A percentile compares a stretch with the other conserved stretches of the same genome.
These are phyloP conservation scores for Spinus pinus DNA, from an alignment of 2,797 vertebrate species.

Conservation along the genomic window DNA sequence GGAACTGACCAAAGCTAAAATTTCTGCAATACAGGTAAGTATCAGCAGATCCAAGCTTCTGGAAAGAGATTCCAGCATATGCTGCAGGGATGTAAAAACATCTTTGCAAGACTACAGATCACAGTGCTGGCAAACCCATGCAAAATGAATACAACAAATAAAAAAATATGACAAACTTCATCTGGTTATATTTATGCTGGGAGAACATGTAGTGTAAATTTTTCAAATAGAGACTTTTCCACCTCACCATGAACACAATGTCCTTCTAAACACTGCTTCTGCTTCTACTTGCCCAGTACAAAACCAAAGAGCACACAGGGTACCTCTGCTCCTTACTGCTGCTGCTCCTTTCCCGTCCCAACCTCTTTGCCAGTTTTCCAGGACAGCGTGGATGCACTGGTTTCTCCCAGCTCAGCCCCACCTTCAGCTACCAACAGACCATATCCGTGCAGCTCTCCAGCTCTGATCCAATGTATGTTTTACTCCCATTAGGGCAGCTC, in stretches of 20 bases:
- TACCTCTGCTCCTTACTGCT: neutral
- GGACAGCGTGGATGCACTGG: fast-evolving
- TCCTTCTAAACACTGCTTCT: neutral
- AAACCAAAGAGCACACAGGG: neutral
- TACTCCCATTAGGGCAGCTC: neutral
- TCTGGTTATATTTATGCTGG: neutral
- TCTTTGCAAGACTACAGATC: neutral
- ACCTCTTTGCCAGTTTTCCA: neutral
- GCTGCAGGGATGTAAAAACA: neutral
- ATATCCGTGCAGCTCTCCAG: fast-evolving
- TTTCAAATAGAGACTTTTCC: neutral
- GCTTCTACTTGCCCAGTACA: neutral
- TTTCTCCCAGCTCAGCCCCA: neutral
- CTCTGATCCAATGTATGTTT: neutral
- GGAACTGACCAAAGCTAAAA: neutral
- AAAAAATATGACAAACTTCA: neutral
- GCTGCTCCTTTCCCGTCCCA: neutral
- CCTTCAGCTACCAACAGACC: neutral
- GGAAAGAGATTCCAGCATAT: neutral
- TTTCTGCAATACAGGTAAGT: neutral
- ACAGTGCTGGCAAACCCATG: neutral
- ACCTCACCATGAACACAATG: fast-evolving
- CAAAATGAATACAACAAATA: neutral
- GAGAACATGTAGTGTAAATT: neutral
- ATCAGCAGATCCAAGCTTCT: neutral